A percentile compares a stretch with the other conserved stretches of the same genome.
phyloP scores from a whole-genome alignment of 2,888 invertebrate genomes.

The Cryptocephalus primarius region DNA sequence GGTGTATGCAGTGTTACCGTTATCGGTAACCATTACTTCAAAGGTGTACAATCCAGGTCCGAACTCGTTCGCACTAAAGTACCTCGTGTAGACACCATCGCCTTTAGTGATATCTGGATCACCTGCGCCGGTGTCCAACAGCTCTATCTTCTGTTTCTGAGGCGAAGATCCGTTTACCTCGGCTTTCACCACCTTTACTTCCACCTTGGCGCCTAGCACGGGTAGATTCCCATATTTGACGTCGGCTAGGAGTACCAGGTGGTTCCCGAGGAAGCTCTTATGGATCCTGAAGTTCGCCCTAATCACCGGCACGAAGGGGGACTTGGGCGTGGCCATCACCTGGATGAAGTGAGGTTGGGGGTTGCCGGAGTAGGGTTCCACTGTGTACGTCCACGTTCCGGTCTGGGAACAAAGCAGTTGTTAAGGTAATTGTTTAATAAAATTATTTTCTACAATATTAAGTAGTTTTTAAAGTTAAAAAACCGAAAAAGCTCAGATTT shows the following conservation, averaged over 20 bases:
- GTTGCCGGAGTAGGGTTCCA: conserved; percentile 45
- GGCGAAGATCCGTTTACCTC: conserved; percentile 29
- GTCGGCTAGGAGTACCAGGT: conserved; percentile 43
- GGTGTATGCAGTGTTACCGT: conserved; percentile 44
- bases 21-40: conserved; percentile 41
- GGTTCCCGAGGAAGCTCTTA: conserved; percentile 30
- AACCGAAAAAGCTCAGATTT: too few relatives aligned
- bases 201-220: conserved; percentile 46
- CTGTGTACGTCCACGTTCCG: conserved; percentile 49
- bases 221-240: conserved; percentile 45
- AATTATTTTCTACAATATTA: not conserved
- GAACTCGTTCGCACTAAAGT: conserved; percentile 41
- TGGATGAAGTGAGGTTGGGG: conserved; percentile 51
- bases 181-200: conserved; percentile 38
- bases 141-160: conserved; percentile 35
- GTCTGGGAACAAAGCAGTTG: conserved; percentile 21
- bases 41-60: conserved; percentile 42
- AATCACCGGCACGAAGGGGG: conserved; percentile 35
- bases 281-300: conserved; percentile 40
- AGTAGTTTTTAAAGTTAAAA: not conserved
- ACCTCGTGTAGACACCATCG: conserved; percentile 55
- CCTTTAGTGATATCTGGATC: conserved; percentile 53
- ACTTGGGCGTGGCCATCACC: conserved; percentile 45
- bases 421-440: not conserved
- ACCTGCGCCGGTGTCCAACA: conserved; percentile 49